A percentile compares a stretch with the other conserved stretches of the same genome.
Conservation (phyloP, 2,888 invertebrate species). For the Cremastinae sp. region DNA sequence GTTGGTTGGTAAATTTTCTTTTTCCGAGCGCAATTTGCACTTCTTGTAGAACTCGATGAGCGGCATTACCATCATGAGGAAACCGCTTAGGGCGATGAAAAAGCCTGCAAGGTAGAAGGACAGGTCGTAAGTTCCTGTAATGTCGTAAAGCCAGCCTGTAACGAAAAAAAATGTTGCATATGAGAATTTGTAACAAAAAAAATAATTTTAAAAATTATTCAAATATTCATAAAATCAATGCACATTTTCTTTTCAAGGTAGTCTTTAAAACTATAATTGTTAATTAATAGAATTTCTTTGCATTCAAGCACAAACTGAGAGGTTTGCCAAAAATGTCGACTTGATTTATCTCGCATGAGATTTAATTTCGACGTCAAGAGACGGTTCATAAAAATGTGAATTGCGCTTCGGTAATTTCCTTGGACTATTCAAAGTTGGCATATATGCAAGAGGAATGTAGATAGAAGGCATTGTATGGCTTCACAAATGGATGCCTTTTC, state of each 20-base stretch:
- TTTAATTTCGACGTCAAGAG: constrained; percentile 20
- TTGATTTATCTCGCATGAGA: neutral
- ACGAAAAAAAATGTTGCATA: constrained; percentile 8
- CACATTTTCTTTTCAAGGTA: no score
- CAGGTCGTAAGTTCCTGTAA: constrained; percentile 88
- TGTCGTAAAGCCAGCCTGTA: constrained; percentile 91
- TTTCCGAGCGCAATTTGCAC: constrained; percentile 59
- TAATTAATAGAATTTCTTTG: no score
- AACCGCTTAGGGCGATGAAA: constrained; percentile 89
- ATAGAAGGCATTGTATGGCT: constrained; percentile 45
- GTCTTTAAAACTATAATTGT: no score
- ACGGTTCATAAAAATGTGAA: constrained; percentile 18
- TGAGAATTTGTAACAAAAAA: constrained; percentile 76
- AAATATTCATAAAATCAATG: no score
- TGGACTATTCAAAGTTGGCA: constrained; percentile 6
- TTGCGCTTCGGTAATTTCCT: constrained; percentile 23
- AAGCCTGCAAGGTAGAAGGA: constrained; percentile 91
- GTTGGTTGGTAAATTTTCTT: constrained; percentile 54
- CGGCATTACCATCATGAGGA: constrained; percentile 82
- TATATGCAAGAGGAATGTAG: constrained; percentile 26
- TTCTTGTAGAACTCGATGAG: constrained; percentile 73
- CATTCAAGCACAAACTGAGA: no score
- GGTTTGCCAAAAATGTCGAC: no score
- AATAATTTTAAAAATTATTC: neutral
- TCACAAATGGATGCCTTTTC: constrained; percentile 43